These are phyloP conservation scores for Sesamia nonagrioides DNA, from an alignment of 1,140 invertebrate genomes.

Conservation along the genomic window DNA sequence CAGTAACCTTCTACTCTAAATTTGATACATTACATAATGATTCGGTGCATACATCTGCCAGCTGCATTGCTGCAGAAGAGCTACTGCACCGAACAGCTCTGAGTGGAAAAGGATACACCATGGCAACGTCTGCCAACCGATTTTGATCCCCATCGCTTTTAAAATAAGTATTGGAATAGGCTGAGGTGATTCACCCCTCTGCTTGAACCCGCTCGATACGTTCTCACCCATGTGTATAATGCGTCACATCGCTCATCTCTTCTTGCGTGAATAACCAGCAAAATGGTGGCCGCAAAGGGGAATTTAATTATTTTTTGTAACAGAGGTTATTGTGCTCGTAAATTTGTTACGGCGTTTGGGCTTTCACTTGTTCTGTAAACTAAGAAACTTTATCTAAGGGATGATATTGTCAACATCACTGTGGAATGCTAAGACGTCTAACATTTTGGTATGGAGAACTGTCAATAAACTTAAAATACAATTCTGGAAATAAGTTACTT, in stretches of 20 bases:
- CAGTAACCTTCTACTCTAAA: neutral
- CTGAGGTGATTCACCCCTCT: neutral
- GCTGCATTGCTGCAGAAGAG: constrained; percentile 27
- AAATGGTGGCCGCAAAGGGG: constrained; percentile 20
- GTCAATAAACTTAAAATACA: too few relatives aligned
- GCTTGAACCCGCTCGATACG: constrained; percentile 14
- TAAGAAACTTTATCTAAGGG: too few relatives aligned
- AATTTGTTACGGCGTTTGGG: neutral
- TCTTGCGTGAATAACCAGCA: constrained; percentile 20
- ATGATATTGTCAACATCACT: too few relatives aligned
- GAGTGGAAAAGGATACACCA: neutral
- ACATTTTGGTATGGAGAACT: too few relatives aligned
- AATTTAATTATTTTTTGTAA: constrained; percentile 5
- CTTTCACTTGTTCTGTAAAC: neutral
- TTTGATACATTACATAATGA: neutral
- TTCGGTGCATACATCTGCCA: constrained; percentile 8
- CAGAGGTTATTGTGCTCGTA: neutral
- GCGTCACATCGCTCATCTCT: constrained; percentile 31
- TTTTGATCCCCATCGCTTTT: neutral
- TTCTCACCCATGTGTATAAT: constrained; percentile 27
- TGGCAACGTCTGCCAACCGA: neutral
- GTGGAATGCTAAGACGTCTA: too few relatives aligned
- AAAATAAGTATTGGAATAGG: neutral
- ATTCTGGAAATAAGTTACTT: too few relatives aligned
- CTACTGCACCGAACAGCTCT: constrained; percentile 11